A percentile compares a stretch with the other conserved stretches of the same genome.
phyloP scores from a whole-genome alignment of 2,888 invertebrate species.

The Caenorhabditis sp. region DNA sequence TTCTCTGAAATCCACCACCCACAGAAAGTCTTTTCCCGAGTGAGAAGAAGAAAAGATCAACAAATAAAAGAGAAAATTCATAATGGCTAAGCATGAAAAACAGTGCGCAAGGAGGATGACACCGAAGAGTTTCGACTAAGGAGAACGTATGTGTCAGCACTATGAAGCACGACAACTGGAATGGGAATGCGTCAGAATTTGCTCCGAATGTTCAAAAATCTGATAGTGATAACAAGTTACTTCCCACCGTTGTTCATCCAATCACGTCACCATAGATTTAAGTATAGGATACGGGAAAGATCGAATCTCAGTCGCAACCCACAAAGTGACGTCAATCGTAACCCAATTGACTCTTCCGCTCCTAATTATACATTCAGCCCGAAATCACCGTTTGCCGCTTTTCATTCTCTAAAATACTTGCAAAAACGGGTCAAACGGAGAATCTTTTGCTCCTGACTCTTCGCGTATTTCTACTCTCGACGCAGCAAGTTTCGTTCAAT shows the following conservation, averaged over 20 bases:
- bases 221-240: not conserved
- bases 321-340: not conserved
- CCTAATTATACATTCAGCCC: conserved; percentile 41
- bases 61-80: no score
- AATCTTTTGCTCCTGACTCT: not conserved
- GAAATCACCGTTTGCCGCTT: conserved; percentile 27
- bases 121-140: no score
- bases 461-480: not conserved
- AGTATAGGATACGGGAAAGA: not conserved
- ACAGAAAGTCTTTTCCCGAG: no score
- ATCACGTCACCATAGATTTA: not conserved
- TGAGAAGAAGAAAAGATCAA: no score
- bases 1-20: no score
- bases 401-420: not conserved
- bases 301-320: not conserved
- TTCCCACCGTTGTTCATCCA: not conserved
- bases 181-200: no score
- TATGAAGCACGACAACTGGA: no score
- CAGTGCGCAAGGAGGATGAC: no score
- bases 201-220: not conserved
- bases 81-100: no score
- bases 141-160: not conserved
- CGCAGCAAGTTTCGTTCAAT: conserved; percentile 27
- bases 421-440: conserved; percentile 14
- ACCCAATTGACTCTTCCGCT: conserved; percentile 21